phyloP scores from a whole-genome alignment of 2,888 invertebrate species.

The Monopis laevigella region DNA sequence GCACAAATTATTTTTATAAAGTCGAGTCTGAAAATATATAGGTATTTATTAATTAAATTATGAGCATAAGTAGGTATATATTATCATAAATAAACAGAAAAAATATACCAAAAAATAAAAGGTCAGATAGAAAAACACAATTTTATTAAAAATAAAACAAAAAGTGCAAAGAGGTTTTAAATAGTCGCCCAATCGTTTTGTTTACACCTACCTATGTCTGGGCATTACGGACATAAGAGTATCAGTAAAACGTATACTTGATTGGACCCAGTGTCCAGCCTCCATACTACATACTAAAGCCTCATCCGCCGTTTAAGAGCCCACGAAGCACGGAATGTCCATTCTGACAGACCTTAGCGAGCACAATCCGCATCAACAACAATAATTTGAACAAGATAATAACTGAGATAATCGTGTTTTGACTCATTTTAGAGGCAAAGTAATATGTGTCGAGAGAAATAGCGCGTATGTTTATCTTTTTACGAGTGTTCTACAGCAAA shows the following conservation, averaged over 20 bases:
- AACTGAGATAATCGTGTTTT: conserved; percentile 32
- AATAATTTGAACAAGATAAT: conserved; percentile 32
- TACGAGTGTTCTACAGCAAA: background rate
- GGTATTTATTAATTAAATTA: background rate
- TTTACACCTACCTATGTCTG: conserved; percentile 2
- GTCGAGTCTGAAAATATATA: too few species aligned
- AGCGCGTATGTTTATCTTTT: conserved; percentile 4
- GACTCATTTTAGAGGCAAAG: conserved; percentile 25
- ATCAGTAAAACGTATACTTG: conserved; percentile 50
- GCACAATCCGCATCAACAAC: conserved; percentile 2
- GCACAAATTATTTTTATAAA: too few species aligned
- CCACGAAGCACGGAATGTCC: conserved; percentile 1
- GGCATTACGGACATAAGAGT: conserved; percentile 11
- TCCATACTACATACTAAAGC: background rate
- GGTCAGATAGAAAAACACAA: background rate
- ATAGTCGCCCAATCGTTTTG: conserved; percentile 3
- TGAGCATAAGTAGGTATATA: background rate
- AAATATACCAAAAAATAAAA: background rate
- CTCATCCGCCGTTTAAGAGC: conserved; percentile 3
- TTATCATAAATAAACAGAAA: background rate
- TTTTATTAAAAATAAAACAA: too few species aligned
- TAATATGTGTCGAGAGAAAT: background rate
- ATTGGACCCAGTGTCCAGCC: conserved; percentile 28
- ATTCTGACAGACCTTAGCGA: background rate
- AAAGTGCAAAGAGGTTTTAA: too few species aligned